phyloP scores from a whole-genome alignment of 2,888 invertebrate genomes.

The Athalia cordata region DNA sequence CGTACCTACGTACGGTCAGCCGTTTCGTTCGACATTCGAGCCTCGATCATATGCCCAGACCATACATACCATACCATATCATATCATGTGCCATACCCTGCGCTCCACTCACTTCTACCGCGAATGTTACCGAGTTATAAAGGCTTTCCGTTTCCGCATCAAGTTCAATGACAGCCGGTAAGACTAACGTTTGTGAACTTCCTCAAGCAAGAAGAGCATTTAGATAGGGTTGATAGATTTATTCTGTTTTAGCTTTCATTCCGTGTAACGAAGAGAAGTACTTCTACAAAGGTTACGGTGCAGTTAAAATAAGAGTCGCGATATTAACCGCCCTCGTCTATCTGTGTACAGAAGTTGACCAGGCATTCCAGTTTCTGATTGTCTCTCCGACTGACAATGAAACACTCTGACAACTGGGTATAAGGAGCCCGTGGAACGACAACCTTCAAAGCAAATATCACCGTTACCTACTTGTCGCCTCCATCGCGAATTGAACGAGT shows the following conservation, averaged over 20 bases:
- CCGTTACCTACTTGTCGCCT: too few species aligned
- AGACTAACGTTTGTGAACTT: not conserved
- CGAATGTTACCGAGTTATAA: too few species aligned
- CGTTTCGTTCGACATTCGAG: constrained; percentile 18
- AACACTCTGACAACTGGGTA: too few species aligned
- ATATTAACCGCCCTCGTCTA: too few species aligned
- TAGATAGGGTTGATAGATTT: constrained; percentile 19
- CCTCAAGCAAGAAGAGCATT: not conserved
- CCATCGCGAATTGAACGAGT: too few species aligned
- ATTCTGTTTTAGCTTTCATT: not conserved
- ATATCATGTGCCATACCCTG: not conserved
- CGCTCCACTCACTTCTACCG: not conserved
- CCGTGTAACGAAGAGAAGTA: not conserved
- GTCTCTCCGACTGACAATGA: too few species aligned
- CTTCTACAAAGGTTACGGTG: not conserved
- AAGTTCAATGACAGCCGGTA: constrained; percentile 25
- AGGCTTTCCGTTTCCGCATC: constrained; percentile 16
- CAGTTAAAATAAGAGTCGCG: too few species aligned
- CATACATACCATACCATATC: too few species aligned
- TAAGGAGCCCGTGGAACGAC: too few species aligned
- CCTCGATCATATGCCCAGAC: not conserved
- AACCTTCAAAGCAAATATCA: too few species aligned
- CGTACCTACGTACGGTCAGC: not conserved
- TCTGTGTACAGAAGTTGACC: too few species aligned
- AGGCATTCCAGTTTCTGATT: too few species aligned